Percentiles rank a stretch among this genome's conserved stretches.
phyloP scores from a whole-genome alignment of 2,113 vertebrate species.

The Podiceps cristatus region DNA sequence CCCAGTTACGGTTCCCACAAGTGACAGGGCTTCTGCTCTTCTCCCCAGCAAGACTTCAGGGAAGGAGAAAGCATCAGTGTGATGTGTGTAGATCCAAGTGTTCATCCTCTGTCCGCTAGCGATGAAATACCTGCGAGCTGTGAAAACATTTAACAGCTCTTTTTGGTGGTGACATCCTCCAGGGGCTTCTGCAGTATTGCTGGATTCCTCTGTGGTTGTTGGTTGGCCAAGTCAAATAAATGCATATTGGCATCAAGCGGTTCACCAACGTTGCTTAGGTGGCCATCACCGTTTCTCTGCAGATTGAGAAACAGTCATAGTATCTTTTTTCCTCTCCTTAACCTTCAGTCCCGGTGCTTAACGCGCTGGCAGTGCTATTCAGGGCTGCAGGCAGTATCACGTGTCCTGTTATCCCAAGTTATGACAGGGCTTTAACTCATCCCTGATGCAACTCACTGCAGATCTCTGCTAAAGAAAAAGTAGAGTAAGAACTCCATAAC shows the following conservation, averaged over 20 bases:
- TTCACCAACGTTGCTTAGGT: not conserved
- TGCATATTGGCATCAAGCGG: not conserved
- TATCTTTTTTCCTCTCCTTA: fast-evolving
- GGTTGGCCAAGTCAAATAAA: not conserved
- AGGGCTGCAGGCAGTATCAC: not conserved
- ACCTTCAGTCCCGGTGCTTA: not conserved
- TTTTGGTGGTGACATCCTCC: not conserved
- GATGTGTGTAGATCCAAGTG: not conserved
- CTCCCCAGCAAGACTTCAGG: not conserved
- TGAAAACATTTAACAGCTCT: not conserved
- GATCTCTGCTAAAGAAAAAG: not conserved
- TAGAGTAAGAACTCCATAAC: not conserved
- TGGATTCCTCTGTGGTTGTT: not conserved
- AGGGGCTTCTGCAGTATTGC: not conserved
- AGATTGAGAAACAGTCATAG: not conserved
- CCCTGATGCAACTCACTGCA: not conserved
- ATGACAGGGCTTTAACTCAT: not conserved
- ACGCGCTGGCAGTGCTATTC: not conserved
- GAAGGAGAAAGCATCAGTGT: not conserved
- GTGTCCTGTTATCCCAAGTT: not conserved
- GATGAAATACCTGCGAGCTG: not conserved
- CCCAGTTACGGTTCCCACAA: not conserved
- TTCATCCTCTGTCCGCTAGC: not conserved
- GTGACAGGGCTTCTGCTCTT: not conserved
- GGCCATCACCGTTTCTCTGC: not conserved